Evolutionary conservation across 1,140 invertebrate genomes (phyloP).

Genomic region (Glomeris maerens): DNA sequence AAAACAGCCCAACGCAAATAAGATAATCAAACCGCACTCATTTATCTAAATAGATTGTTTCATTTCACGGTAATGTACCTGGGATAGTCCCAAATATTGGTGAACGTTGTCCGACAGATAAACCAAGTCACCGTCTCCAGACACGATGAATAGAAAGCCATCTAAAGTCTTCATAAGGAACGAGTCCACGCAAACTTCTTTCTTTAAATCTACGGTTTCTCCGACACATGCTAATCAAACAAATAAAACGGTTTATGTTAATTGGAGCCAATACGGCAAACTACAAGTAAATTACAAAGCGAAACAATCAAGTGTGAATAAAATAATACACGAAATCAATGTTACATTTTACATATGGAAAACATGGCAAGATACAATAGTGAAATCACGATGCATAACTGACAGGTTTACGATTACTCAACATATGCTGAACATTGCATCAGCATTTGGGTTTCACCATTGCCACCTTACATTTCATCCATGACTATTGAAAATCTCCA

Average conservation of each 20-base stretch:
- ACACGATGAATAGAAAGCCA: slow-evolving; percentile 71
- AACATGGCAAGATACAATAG: no score
- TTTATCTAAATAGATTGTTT: neutral
- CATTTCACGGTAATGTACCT: slow-evolving; percentile 53
- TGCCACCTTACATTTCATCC: no score
- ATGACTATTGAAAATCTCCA: no score
- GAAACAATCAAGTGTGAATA: slow-evolving; percentile 8
- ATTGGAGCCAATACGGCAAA: neutral
- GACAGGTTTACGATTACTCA: no score
- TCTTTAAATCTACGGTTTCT: slow-evolving; percentile 9
- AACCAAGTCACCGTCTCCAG: slow-evolving; percentile 74
- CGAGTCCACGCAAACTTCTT: slow-evolving; percentile 23
- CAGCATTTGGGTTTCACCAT: no score
- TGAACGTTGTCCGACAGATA: slow-evolving; percentile 82
- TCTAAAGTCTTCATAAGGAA: slow-evolving; percentile 63
- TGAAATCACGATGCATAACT: no score
- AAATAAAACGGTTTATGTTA: neutral
- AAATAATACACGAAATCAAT: no score
- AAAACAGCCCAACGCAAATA: slow-evolving; percentile 6
- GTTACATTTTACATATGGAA: no score
- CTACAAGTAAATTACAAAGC: slow-evolving; percentile 2
- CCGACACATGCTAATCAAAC: no score
- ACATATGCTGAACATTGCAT: no score
- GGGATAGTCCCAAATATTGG: slow-evolving; percentile 73
- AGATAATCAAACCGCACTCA: slow-evolving; percentile 1